A percentile compares a stretch with the other conserved stretches of the same genome.
phyloP scores from a whole-genome alignment of 2,113 vertebrate species.

The Hemicordylus capensis region DNA sequence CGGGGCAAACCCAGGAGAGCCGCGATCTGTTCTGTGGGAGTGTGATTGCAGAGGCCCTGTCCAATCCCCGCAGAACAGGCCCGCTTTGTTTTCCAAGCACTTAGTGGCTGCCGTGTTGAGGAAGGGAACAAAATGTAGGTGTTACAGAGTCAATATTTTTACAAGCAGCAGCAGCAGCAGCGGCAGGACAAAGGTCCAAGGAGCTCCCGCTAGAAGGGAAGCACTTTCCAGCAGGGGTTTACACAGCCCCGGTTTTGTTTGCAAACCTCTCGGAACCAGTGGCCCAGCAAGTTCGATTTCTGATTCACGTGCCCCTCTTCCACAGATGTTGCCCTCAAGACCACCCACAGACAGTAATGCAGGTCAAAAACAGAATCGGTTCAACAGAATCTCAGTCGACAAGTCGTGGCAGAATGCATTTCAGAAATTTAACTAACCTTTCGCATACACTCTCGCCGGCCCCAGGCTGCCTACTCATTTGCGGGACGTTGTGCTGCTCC shows the following conservation, averaged over 20 bases:
- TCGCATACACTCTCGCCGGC: no score
- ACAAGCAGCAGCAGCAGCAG: slow-evolving; percentile 60
- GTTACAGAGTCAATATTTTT: slow-evolving; percentile 81
- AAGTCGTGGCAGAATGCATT: no score
- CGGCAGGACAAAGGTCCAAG: slow-evolving; percentile 56
- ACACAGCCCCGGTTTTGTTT: slow-evolving; percentile 3
- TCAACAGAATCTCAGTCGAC: no score
- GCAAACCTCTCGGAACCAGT: background rate
- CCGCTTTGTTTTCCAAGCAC: slow-evolving; percentile 76
- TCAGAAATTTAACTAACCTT: no score
- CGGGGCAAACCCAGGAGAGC: slow-evolving; percentile 63
- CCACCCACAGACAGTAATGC: no score
- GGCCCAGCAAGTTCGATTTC: no score
- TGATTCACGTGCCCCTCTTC: no score
- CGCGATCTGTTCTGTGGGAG: slow-evolving; percentile 68
- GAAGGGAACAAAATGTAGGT: slow-evolving; percentile 66
- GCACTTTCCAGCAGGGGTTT: fast-evolving
- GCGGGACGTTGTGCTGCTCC: no score
- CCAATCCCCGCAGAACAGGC: slow-evolving; percentile 62
- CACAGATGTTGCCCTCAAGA: no score
- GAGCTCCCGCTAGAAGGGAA: fast-evolving
- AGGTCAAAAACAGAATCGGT: no score
- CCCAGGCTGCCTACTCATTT: no score
- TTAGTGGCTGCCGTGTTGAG: slow-evolving; percentile 75
- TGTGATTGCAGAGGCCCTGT: slow-evolving; percentile 63